phyloP scores from a whole-genome alignment of 2,888 invertebrate species.

The Plutella xylostella region DNA sequence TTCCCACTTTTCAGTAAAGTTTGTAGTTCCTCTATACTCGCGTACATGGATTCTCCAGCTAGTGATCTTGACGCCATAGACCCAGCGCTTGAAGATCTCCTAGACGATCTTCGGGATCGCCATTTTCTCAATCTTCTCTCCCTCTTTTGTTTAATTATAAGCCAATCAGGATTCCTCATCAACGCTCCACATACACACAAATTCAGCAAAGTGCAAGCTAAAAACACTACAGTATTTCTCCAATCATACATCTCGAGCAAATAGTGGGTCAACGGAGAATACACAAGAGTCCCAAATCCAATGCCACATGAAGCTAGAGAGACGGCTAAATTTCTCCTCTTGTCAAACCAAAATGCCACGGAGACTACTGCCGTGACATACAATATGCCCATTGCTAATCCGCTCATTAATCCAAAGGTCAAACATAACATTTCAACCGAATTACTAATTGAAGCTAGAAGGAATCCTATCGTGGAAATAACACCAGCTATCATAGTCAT shows the following conservation, averaged over 20 bases:
- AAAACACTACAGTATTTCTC: conserved; percentile 81
- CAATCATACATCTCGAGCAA: conserved; percentile 81
- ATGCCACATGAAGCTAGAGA: conserved; percentile 90
- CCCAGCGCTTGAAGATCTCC: conserved; percentile 57
- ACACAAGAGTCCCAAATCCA: conserved; percentile 89
- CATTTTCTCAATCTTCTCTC: conserved; percentile 49
- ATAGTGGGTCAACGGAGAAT: conserved; percentile 84
- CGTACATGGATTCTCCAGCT: conserved; percentile 59
- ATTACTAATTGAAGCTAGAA: conserved; percentile 76
- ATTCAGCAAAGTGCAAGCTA: conserved; percentile 85
- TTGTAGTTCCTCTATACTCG: conserved; percentile 74
- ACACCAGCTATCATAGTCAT: conserved; percentile 81
- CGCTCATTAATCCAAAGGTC: conserved; percentile 86
- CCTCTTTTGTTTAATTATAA: conserved; percentile 72
- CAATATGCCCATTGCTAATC: conserved; percentile 83
- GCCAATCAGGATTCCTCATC: conserved; percentile 91
- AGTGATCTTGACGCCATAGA: conserved; percentile 62
- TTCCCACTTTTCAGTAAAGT: conserved; percentile 76
- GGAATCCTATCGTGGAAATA: conserved; percentile 79
- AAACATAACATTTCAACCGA: conserved; percentile 82
- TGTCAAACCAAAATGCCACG: conserved; percentile 93
- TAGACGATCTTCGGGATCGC: conserved; percentile 30
- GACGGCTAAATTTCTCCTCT: conserved; percentile 85
- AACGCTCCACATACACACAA: conserved; percentile 88
- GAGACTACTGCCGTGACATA: conserved; percentile 92